phyloP scores from a whole-genome alignment of 2,113 vertebrate genomes.

The Chauna torquata region DNA sequence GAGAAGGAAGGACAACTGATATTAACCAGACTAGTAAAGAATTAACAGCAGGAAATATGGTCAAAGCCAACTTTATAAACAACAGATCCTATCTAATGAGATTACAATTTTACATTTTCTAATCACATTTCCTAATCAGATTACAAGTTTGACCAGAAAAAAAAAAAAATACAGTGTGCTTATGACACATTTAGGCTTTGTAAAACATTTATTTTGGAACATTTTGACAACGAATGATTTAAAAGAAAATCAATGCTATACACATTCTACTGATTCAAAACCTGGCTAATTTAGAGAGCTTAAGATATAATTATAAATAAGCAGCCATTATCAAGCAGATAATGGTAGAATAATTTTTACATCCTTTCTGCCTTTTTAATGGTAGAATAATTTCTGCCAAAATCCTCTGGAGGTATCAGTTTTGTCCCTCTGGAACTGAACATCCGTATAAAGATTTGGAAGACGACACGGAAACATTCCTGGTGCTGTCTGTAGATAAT shows the following conservation, averaged over 20 bases:
- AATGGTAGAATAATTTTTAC: no score
- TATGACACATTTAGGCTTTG: neutral
- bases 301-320: neutral
- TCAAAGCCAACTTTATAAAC: slow-evolving; percentile 19
- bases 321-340: neutral
- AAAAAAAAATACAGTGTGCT: neutral
- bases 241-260: neutral
- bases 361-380: no score
- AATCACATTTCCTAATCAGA: slow-evolving; percentile 48
- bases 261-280: neutral
- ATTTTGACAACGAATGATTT: neutral
- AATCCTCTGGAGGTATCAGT: neutral
- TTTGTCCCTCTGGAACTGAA: neutral
- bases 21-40: slow-evolving; percentile 39
- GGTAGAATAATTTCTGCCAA: neutral
- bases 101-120: slow-evolving; percentile 50
- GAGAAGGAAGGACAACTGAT: slow-evolving; percentile 9
- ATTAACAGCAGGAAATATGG: slow-evolving; percentile 42
- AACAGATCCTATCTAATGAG: slow-evolving; percentile 39
- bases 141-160: slow-evolving; percentile 6
- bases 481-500: neutral
- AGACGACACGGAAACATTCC: neutral
- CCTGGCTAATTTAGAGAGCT: neutral
- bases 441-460: neutral
- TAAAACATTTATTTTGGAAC: neutral